phyloP scores from a whole-genome alignment of 1,140 invertebrate genomes.

The Orussus abietinus region DNA sequence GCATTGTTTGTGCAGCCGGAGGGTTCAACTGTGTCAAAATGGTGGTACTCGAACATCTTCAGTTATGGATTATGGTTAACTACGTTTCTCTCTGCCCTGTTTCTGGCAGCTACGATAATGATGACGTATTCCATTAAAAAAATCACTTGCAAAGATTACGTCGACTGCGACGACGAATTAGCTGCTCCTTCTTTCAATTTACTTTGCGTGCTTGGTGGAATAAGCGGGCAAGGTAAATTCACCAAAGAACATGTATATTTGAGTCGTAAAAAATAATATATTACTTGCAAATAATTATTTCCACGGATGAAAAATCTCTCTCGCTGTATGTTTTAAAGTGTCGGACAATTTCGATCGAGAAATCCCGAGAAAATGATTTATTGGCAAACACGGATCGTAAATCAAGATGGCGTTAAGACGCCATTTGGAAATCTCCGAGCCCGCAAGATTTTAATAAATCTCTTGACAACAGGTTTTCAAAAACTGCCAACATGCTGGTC shows the following conservation, averaged over 20 bases:
- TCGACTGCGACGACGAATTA: slow-evolving; percentile 21
- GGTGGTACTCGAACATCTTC: slow-evolving; percentile 30
- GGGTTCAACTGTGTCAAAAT: slow-evolving; percentile 19
- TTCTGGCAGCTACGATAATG: slow-evolving; percentile 11
- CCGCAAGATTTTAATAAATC: not conserved
- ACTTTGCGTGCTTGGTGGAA: slow-evolving; percentile 23
- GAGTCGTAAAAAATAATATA: too few species aligned
- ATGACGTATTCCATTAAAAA: slow-evolving; percentile 22
- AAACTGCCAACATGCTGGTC: slow-evolving; percentile 28
- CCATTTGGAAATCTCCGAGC: too few species aligned
- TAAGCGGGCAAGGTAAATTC: slow-evolving; percentile 30
- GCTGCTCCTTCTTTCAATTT: slow-evolving; percentile 22
- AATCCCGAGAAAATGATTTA: too few species aligned
- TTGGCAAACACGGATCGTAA: too few species aligned
- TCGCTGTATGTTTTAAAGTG: too few species aligned
- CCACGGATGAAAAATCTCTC: too few species aligned
- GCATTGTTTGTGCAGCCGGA: slow-evolving; percentile 24
- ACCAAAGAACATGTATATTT: not conserved
- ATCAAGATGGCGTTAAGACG: too few species aligned
- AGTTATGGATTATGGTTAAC: slow-evolving; percentile 20
- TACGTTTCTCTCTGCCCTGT: slow-evolving; percentile 12
- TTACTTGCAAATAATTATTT: slow-evolving; percentile 2
- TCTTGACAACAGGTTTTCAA: slow-evolving; percentile 23
- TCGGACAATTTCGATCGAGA: too few species aligned
- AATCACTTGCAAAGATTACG: slow-evolving; percentile 6